Evolutionary conservation across 2,113 vertebrate species (phyloP).

Genomic region (Sinocyclocheilus grahami): DNA sequence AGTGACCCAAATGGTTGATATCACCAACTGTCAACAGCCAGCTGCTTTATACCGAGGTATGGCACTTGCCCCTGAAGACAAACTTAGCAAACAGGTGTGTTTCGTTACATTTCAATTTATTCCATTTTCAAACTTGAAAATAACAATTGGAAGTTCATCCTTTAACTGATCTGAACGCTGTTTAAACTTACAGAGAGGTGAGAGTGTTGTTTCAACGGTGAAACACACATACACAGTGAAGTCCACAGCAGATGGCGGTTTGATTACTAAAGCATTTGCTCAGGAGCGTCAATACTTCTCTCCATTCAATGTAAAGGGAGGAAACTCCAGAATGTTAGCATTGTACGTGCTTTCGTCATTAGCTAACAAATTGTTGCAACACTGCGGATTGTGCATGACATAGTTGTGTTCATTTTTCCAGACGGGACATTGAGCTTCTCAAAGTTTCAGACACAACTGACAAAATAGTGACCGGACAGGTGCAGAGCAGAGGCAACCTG

Average conservation of each 20-base stretch:
- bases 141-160: background rate
- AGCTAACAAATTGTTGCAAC: background rate
- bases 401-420: conserved; percentile 53
- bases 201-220: conserved; percentile 64
- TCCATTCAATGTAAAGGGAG: conserved; percentile 76
- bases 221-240: conserved; percentile 72
- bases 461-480: conserved; percentile 20
- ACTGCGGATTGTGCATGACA: background rate
- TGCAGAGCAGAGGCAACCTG: conserved; percentile 71
- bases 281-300: conserved; percentile 72
- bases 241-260: conserved; percentile 41
- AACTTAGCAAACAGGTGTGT: conserved; percentile 67
- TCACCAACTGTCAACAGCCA: conserved; percentile 68
- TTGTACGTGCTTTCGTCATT: conserved; percentile 60
- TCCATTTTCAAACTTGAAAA: background rate
- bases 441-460: conserved; percentile 65
- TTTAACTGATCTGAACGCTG: background rate
- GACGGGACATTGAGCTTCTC: conserved; percentile 75
- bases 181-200: conserved; percentile 67
- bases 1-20: conserved; percentile 71
- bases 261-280: conserved; percentile 7
- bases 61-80: conserved; percentile 64
- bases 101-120: background rate
- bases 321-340: conserved; percentile 71
- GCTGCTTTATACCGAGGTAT: conserved; percentile 69